These are phyloP conservation scores for Tetranychus piercei DNA, from an alignment of 2,888 invertebrate species.

Conservation along the genomic window DNA sequence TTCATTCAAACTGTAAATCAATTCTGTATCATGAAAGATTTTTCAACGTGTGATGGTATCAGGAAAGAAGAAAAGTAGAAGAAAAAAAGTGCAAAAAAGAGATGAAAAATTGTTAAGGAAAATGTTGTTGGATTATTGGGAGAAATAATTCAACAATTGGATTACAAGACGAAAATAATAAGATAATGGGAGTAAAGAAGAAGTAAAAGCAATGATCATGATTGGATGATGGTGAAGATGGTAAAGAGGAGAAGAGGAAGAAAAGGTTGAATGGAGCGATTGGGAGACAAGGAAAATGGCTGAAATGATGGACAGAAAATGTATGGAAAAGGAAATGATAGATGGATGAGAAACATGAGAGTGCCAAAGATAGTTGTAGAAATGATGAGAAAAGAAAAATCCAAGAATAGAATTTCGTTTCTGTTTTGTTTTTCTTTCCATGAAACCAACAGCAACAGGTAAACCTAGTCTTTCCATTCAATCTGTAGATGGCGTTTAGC, in stretches of 20 bases:
- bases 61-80: no score
- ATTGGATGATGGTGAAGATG: background rate
- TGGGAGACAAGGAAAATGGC: background rate
- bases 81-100: no score
- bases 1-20: no score
- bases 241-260: background rate
- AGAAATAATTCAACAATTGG: no score
- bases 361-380: background rate
- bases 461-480: background rate
- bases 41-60: background rate
- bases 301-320: background rate
- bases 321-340: background rate
- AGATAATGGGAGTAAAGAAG: background rate
- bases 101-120: no score
- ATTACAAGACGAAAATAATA: no score
- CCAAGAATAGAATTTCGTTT: background rate
- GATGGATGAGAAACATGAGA: constrained; percentile 6
- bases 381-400: background rate
- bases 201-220: background rate
- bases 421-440: no score
- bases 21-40: background rate
- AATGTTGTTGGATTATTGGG: no score
- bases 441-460: background rate
- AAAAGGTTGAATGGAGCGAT: background rate
- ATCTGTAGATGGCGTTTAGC: background rate